Conservation (phyloP, 1,140 invertebrate species). For the Brachionus koreanus region DNA sequence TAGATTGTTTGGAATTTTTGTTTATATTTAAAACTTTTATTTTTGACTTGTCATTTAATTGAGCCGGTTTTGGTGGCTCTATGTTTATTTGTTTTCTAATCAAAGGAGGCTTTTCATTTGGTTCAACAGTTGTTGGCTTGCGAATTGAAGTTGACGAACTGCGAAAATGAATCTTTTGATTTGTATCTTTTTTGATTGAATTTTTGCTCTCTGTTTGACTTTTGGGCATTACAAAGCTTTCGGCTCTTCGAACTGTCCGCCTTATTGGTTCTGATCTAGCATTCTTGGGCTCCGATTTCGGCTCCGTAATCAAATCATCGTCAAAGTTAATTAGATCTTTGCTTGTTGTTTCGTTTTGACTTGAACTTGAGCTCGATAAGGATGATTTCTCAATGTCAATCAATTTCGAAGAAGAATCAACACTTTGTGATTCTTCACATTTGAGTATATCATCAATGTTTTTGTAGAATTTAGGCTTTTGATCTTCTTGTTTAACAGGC, state of each 20-base stretch:
- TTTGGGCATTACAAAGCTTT: conserved; percentile 19
- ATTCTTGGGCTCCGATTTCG: neutral
- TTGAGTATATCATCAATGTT: conserved; percentile 24
- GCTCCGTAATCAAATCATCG: neutral
- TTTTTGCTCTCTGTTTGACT: neutral
- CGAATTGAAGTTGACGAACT: neutral
- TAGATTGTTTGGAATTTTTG: neutral
- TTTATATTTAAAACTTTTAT: conserved; percentile 3
- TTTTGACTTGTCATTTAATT: neutral
- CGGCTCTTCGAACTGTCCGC: neutral
- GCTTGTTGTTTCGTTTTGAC: neutral
- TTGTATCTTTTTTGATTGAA: neutral
- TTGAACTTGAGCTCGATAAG: neutral
- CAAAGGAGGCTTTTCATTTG: neutral
- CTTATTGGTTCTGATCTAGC: neutral
- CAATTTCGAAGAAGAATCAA: neutral
- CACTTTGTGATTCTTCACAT: neutral
- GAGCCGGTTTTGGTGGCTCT: neutral
- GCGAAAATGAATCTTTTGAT: neutral
- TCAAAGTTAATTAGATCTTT: neutral
- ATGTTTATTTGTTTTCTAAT: neutral
- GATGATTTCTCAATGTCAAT: neutral
- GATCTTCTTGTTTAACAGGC: neutral
- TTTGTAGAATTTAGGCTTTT: neutral
- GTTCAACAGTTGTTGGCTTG: neutral